phyloP scores from a whole-genome alignment of 2,888 invertebrate species.

The Leptinotarsa tumamoca region DNA sequence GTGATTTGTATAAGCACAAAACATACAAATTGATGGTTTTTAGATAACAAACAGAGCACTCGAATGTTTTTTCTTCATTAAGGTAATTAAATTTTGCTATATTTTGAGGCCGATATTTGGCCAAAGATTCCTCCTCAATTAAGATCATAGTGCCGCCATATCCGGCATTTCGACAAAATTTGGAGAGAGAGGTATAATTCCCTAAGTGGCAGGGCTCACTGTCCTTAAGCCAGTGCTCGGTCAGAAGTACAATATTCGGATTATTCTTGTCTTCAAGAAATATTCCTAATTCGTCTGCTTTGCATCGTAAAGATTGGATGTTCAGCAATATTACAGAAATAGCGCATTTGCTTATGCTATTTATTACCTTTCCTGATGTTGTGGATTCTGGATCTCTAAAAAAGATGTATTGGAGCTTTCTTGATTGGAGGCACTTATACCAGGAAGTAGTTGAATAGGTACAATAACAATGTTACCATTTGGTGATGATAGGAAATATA shows the following conservation, averaged over 20 bases:
- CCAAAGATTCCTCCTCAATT: neutral
- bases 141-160: conserved; percentile 1
- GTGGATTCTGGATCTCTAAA: neutral
- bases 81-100: conserved; percentile 4
- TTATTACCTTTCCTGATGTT: conserved; percentile 4
- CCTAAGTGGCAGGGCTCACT: too few species aligned
- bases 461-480: too few species aligned
- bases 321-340: conserved; percentile 16
- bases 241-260: conserved; percentile 1
- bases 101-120: neutral
- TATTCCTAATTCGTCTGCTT: conserved; percentile 25
- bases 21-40: conserved; percentile 17
- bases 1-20: conserved; percentile 17
- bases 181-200: neutral
- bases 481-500: too few species aligned
- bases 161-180: conserved; percentile 1
- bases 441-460: too few species aligned
- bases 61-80: neutral
- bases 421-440: neutral
- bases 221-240: neutral
- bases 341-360: neutral
- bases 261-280: conserved; percentile 23
- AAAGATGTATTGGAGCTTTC: neutral
- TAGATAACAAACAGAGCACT: conserved; percentile 12
- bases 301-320: conserved; percentile 9